phyloP scores from a whole-genome alignment of 2,113 vertebrate genomes.

The Lynx canadensis region DNA sequence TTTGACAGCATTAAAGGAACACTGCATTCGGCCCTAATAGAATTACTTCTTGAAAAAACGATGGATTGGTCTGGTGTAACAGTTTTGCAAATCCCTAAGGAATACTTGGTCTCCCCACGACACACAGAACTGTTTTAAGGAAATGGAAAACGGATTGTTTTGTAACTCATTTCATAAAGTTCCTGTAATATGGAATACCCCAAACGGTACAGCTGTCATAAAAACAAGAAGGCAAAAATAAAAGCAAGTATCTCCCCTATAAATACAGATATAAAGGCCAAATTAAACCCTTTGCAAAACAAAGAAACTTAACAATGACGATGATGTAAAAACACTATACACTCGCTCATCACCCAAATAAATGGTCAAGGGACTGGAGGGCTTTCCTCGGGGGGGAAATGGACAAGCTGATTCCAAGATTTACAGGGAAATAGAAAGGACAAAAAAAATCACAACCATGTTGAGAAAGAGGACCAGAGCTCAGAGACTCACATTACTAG shows the following conservation, averaged over 20 bases:
- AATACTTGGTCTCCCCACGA: not conserved
- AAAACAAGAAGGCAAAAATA: not conserved
- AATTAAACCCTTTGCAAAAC: not conserved
- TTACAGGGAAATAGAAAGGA: not conserved
- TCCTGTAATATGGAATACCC: not conserved
- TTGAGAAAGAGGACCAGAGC: not conserved
- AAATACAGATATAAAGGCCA: not conserved
- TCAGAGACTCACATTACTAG: not conserved
- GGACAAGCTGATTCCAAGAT: not conserved
- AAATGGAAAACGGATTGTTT: slow-evolving; percentile 25
- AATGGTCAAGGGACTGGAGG: not conserved
- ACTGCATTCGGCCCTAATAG: not conserved
- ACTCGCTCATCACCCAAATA: not conserved
- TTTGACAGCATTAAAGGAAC: not conserved
- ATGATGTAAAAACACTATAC: not conserved
- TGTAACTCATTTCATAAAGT: slow-evolving; percentile 6
- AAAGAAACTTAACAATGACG: not conserved
- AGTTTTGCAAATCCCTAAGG: slow-evolving; percentile 9
- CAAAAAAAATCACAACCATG: not conserved
- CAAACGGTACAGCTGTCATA: not conserved
- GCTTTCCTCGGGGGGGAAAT: not conserved
- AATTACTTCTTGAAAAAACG: slow-evolving; percentile 45
- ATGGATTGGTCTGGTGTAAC: not conserved
- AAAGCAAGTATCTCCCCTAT: not conserved
- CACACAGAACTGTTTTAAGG: not conserved